A percentile compares a stretch with the other conserved stretches of the same genome.
These are phyloP conservation scores for Pipra filicauda DNA, from an alignment of 2,113 vertebrate species.

Conservation along the genomic window DNA sequence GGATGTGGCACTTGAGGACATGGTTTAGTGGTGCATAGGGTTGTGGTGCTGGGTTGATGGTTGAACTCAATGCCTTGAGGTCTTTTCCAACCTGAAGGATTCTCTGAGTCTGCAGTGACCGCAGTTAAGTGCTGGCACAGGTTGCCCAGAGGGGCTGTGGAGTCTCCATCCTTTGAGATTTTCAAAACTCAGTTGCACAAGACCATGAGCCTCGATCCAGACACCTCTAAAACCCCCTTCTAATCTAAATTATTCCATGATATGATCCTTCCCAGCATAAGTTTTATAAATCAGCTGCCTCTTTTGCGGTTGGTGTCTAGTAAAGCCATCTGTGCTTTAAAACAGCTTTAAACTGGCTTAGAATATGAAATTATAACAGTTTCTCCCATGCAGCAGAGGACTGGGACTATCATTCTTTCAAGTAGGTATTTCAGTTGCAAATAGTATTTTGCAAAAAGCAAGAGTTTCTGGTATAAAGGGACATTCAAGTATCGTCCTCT, in stretches of 20 bases:
- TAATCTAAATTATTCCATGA: neutral
- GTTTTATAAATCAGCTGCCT: neutral
- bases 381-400: neutral
- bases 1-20: neutral
- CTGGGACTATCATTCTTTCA: neutral
- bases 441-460: neutral
- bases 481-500: fast-evolving
- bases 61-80: neutral
- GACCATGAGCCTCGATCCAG: neutral
- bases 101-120: neutral
- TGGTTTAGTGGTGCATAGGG: neutral
- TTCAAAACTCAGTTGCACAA: neutral
- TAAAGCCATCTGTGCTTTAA: constrained; percentile 35
- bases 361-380: neutral
- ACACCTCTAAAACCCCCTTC: neutral
- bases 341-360: neutral
- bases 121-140: neutral
- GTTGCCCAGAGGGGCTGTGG: neutral
- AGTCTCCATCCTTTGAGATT: neutral
- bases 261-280: neutral
- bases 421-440: neutral
- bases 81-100: neutral
- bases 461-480: neutral
- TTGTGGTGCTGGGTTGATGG: neutral
- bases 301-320: neutral